A percentile compares a stretch with the other conserved stretches of the same genome.
These are phyloP conservation scores for Chironomus tepperi DNA, from an alignment of 1,140 invertebrate species.

Conservation along the genomic window DNA sequence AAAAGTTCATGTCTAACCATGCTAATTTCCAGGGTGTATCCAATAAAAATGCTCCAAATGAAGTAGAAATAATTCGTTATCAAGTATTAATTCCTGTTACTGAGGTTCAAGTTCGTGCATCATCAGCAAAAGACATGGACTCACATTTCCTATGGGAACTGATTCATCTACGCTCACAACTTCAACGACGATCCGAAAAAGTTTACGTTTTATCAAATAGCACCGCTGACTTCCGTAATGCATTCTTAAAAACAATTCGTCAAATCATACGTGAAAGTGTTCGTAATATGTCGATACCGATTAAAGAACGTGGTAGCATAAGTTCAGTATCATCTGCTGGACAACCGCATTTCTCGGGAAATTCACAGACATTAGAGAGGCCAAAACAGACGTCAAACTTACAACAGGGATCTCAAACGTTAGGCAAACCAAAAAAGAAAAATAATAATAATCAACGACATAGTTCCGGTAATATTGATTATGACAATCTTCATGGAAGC, in stretches of 20 bases:
- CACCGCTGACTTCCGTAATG: constrained; percentile 89
- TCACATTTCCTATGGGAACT: constrained; percentile 95
- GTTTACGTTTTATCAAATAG: constrained; percentile 95
- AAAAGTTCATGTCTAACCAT: neutral
- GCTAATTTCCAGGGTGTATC: constrained; percentile 58
- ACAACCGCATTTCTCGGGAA: constrained; percentile 40
- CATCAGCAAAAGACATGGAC: constrained; percentile 86
- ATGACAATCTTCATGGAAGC: constrained; percentile 60
- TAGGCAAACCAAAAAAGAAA: constrained; percentile 62
- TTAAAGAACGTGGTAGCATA: constrained; percentile 53
- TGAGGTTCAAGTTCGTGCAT: constrained; percentile 90
- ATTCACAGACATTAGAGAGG: constrained; percentile 50
- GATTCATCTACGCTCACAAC: constrained; percentile 86
- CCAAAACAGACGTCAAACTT: constrained; percentile 44
- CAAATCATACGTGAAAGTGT: constrained; percentile 94
- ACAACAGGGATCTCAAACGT: constrained; percentile 54
- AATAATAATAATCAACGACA: constrained; percentile 68
- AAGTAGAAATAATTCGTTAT: constrained; percentile 91
- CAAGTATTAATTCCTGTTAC: constrained; percentile 93
- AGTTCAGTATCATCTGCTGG: constrained; percentile 36
- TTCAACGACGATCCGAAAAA: constrained; percentile 89
- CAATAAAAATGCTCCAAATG: constrained; percentile 72
- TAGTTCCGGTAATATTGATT: constrained; percentile 81
- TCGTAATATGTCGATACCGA: constrained; percentile 87
- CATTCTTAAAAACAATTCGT: constrained; percentile 90